Conservation (phyloP, 2,888 invertebrate species). For the Chymomyza procnemis region DNA sequence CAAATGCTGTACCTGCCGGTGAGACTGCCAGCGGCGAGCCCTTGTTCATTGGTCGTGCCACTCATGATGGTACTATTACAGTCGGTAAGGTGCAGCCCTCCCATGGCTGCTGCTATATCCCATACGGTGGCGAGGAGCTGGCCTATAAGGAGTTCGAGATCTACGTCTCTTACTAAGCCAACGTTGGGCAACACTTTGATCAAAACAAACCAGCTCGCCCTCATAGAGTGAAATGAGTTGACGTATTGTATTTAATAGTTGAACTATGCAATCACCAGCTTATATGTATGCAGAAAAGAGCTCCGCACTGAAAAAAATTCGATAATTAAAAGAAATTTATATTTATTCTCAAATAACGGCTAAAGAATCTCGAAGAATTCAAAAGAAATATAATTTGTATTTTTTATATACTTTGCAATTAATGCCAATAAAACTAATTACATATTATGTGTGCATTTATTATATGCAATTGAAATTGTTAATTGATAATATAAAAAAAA, state of each 20-base stretch:
- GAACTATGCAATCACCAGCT: constrained; percentile 3
- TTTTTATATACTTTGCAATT: neutral
- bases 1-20: constrained; percentile 86
- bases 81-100: constrained; percentile 91
- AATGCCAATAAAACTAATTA: neutral
- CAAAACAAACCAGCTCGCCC: neutral
- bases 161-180: constrained; percentile 78
- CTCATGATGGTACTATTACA: constrained; percentile 87
- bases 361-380: neutral
- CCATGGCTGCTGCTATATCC: constrained; percentile 89
- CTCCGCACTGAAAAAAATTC: constrained; percentile 30
- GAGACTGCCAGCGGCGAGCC: constrained; percentile 88
- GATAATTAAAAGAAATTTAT: neutral
- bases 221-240: neutral
- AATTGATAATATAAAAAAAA: neutral
- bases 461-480: too few species aligned
- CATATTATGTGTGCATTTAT: neutral
- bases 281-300: neutral
- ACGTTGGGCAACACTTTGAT: neutral
- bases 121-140: constrained; percentile 88
- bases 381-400: neutral
- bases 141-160: constrained; percentile 90
- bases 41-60: constrained; percentile 87
- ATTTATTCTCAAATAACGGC: neutral
- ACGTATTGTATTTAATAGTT: neutral